phyloP scores from a whole-genome alignment of 2,797 vertebrate genomes.

The Sphenodon punctatus region DNA sequence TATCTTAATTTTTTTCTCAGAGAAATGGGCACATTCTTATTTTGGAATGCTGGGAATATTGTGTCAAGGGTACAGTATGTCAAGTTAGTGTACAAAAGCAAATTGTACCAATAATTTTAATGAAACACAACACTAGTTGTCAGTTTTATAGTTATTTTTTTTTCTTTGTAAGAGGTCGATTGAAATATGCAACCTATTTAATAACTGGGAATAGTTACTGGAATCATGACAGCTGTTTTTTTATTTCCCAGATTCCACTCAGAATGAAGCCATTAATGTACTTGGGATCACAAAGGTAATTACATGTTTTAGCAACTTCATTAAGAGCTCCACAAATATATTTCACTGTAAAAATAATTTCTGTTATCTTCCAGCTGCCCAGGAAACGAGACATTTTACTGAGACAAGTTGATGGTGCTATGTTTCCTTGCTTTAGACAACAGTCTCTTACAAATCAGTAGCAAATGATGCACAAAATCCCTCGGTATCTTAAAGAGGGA shows the following conservation, averaged over 20 bases:
- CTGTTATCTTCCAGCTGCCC: slow-evolving; percentile 26
- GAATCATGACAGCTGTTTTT: slow-evolving; percentile 32
- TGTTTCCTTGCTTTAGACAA: slow-evolving; percentile 65
- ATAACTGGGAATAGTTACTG: slow-evolving; percentile 10
- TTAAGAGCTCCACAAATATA: slow-evolving; percentile 34
- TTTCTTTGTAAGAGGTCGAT: slow-evolving; percentile 19
- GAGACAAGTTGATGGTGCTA: slow-evolving; percentile 39
- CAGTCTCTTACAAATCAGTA: slow-evolving; percentile 70
- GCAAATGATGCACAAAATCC: slow-evolving; percentile 74
- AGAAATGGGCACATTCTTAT: background rate
- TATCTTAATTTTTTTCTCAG: background rate
- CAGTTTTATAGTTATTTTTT: slow-evolving; percentile 29
- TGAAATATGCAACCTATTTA: slow-evolving; percentile 15
- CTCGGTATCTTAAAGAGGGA: slow-evolving; percentile 69
- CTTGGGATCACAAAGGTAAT: slow-evolving; percentile 45
- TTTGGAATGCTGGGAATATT: background rate
- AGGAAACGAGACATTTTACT: slow-evolving; percentile 58
- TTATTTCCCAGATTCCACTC: background rate
- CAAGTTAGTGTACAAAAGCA: slow-evolving; percentile 15
- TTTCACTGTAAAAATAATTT: slow-evolving; percentile 35
- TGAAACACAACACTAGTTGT: background rate
- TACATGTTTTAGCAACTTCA: slow-evolving; percentile 41
- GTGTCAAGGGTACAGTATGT: slow-evolving; percentile 26
- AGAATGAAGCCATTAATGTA: slow-evolving; percentile 35
- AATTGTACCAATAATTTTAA: slow-evolving; percentile 30